Percentiles rank a stretch among this genome's conserved stretches.
Evolutionary conservation across 2,797 vertebrate species (phyloP).

Genomic region (Chaetodon trifasciatus): DNA sequence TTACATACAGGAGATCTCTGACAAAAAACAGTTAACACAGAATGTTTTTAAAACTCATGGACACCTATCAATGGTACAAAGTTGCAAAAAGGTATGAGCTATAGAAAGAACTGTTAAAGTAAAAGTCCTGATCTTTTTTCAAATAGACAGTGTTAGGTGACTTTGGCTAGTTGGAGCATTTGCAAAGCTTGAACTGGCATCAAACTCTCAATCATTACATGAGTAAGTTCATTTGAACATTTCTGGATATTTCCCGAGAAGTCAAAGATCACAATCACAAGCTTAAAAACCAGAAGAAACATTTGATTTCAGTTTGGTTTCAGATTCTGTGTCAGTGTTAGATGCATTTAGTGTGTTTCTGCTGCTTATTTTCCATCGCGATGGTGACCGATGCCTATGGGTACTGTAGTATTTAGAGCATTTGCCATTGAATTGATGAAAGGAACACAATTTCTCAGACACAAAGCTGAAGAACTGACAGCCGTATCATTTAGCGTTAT

Average conservation of each 20-base stretch:
- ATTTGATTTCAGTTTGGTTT: neutral
- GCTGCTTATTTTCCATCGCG: neutral
- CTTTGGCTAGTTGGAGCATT: neutral
- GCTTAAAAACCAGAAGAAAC: conserved; percentile 5
- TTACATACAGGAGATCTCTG: conserved; percentile 13
- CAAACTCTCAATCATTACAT: neutral
- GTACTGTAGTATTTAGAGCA: neutral
- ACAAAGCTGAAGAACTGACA: neutral
- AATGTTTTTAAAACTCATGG: conserved; percentile 10
- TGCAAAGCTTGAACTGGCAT: neutral
- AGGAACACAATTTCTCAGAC: neutral
- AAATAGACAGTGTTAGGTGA: neutral
- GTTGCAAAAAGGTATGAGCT: neutral
- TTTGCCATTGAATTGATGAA: neutral
- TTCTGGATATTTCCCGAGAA: neutral
- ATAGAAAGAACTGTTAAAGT: neutral
- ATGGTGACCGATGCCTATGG: neutral
- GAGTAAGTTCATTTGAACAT: neutral
- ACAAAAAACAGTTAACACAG: neutral
- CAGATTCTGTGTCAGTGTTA: neutral
- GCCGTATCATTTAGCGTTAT: neutral
- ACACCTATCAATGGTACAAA: neutral
- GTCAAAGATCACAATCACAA: neutral
- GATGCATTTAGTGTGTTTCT: neutral
- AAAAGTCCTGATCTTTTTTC: neutral